Percentiles rank a stretch among this genome's conserved stretches.
Conservation (phyloP, 2,113 vertebrate species). For the Pollachius pollachius region DNA sequence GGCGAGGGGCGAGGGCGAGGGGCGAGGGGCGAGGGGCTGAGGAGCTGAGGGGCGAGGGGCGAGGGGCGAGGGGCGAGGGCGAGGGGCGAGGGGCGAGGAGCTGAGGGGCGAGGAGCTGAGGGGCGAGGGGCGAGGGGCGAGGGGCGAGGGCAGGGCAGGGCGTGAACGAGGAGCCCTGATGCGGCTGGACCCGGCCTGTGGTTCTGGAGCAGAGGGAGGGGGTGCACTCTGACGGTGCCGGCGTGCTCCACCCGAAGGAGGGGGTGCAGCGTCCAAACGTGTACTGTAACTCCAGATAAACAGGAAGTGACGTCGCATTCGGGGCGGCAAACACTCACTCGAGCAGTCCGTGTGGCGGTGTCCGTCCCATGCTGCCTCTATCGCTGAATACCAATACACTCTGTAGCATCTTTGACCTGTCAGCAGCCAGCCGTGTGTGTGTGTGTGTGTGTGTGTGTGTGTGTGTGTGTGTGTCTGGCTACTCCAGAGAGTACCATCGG, state of each 20-base stretch:
- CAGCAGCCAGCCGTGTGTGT: no score
- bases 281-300: slow-evolving; percentile 4
- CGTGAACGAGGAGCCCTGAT: slow-evolving; percentile 16
- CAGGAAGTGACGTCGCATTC: not conserved
- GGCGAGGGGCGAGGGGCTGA: slow-evolving; percentile 22
- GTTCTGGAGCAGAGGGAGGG: not conserved
- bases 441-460: no score
- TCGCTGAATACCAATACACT: no score
- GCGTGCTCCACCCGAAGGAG: not conserved
- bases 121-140: no score
- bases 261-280: not conserved
- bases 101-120: slow-evolving; percentile 6
- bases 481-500: no score
- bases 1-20: slow-evolving; percentile 26
- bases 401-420: no score
- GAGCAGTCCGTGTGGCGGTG: no score
- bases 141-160: no score
- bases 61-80: no score
- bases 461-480: no score
- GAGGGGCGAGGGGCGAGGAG: slow-evolving; percentile 18
- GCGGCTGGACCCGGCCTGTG: slow-evolving; percentile 11
- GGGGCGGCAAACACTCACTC: not conserved
- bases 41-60: slow-evolving; percentile 21
- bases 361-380: no score
- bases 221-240: not conserved